phyloP scores from a whole-genome alignment of 1,140 invertebrate genomes.

The Hyles euphorbiae region DNA sequence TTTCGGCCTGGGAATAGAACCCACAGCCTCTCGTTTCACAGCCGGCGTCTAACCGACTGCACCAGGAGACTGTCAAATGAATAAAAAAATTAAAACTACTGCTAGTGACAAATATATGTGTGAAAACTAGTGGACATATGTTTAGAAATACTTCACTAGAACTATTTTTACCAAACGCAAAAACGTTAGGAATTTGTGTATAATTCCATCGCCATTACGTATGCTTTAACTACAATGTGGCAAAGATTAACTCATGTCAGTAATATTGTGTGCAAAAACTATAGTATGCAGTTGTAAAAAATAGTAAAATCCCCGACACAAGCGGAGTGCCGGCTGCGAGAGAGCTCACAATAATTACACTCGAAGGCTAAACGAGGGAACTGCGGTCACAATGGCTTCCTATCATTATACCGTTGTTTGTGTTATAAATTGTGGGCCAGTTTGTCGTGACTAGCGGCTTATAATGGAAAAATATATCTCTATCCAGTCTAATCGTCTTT shows the following conservation, averaged over 20 bases:
- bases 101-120: too few species aligned
- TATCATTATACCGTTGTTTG: slow-evolving; percentile 32
- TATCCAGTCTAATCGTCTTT: background rate
- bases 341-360: slow-evolving; percentile 34
- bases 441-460: slow-evolving; percentile 5
- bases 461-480: too few species aligned
- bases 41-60: too few species aligned
- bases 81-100: too few species aligned
- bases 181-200: background rate
- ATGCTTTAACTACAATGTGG: background rate
- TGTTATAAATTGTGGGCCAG: slow-evolving; percentile 23
- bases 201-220: background rate
- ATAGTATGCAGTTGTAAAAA: slow-evolving; percentile 11
- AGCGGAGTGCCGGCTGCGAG: slow-evolving; percentile 10
- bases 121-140: too few species aligned
- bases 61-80: too few species aligned
- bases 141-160: too few species aligned
- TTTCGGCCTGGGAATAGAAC: too few species aligned
- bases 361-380: slow-evolving; percentile 43
- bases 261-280: slow-evolving; percentile 11
- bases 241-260: background rate
- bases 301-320: slow-evolving; percentile 16
- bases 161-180: background rate
- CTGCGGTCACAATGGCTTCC: slow-evolving; percentile 32
- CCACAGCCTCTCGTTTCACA: too few species aligned